phyloP scores from a whole-genome alignment of 1,140 invertebrate genomes.

The Tetramorium parvispinum region DNA sequence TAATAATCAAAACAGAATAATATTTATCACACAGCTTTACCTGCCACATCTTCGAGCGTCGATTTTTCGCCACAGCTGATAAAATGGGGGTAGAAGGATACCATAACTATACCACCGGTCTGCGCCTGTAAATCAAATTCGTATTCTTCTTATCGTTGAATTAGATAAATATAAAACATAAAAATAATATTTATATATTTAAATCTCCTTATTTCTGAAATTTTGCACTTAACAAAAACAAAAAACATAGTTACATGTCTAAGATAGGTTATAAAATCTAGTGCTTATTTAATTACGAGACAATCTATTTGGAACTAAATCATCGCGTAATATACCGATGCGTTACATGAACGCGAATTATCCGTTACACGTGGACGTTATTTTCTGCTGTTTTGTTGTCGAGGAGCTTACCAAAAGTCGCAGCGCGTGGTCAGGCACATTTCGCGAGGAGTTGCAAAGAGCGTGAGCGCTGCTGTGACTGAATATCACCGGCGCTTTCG shows the following conservation, averaged over 20 bases:
- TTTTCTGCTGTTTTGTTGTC: neutral
- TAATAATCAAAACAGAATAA: conserved; percentile 4
- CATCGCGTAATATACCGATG: neutral
- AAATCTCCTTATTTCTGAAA: too few species aligned
- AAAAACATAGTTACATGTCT: too few species aligned
- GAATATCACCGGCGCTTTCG: conserved; percentile 94
- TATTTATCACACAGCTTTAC: conserved; percentile 72
- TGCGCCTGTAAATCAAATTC: conserved; percentile 87
- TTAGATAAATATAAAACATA: neutral
- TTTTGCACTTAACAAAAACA: neutral
- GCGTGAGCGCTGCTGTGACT: conserved; percentile 94
- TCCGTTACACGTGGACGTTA: neutral
- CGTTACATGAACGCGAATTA: too few species aligned
- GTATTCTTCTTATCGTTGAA: neutral
- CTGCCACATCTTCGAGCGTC: conserved; percentile 91
- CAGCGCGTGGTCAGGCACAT: conserved; percentile 94
- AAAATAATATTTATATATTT: neutral
- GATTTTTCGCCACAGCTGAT: conserved; percentile 92
- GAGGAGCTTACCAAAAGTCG: conserved; percentile 90
- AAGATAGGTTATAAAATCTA: neutral
- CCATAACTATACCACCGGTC: conserved; percentile 95
- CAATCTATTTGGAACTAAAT: neutral
- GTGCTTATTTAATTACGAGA: neutral
- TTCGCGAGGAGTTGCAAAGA: conserved; percentile 93
- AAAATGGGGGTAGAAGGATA: conserved; percentile 94